phyloP scores from a whole-genome alignment of 1,140 invertebrate species.

The Phymorhynchus buccinoides region DNA sequence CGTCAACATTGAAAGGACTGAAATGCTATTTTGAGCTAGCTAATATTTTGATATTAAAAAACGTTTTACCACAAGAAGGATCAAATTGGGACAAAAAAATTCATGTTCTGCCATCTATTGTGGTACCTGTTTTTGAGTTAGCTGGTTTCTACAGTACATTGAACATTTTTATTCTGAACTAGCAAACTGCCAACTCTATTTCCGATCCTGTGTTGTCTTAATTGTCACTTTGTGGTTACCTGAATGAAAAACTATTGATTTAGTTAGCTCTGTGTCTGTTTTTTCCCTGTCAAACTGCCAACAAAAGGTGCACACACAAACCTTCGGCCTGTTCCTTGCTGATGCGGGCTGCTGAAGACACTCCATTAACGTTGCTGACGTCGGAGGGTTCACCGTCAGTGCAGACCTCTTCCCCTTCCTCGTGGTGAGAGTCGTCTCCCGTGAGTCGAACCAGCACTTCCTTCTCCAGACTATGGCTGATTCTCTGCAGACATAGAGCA shows the following conservation, averaged over 20 bases:
- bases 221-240: too few relatives aligned
- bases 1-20: too few relatives aligned
- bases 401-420: background rate
- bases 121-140: too few relatives aligned
- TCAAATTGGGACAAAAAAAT: background rate
- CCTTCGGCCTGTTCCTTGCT: conserved; percentile 48
- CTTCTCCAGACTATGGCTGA: conserved; percentile 51
- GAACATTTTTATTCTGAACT: too few relatives aligned
- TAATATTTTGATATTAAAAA: too few relatives aligned
- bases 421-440: conserved; percentile 2
- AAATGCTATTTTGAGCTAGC: too few relatives aligned
- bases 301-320: conserved; percentile 20
- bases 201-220: too few relatives aligned
- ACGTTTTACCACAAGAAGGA: background rate
- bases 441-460: conserved; percentile 16
- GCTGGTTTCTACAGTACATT: too few relatives aligned
- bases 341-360: background rate
- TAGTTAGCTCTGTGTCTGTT: too few relatives aligned
- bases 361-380: background rate
- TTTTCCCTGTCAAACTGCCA: background rate
- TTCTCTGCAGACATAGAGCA: conserved; percentile 49
- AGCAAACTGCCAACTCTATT: too few relatives aligned
- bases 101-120: too few relatives aligned
- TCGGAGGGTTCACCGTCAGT: background rate
- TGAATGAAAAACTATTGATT: too few relatives aligned